Evolutionary conservation across 2,113 vertebrate species (phyloP).

Genomic region (Trogon melanurus): DNA sequence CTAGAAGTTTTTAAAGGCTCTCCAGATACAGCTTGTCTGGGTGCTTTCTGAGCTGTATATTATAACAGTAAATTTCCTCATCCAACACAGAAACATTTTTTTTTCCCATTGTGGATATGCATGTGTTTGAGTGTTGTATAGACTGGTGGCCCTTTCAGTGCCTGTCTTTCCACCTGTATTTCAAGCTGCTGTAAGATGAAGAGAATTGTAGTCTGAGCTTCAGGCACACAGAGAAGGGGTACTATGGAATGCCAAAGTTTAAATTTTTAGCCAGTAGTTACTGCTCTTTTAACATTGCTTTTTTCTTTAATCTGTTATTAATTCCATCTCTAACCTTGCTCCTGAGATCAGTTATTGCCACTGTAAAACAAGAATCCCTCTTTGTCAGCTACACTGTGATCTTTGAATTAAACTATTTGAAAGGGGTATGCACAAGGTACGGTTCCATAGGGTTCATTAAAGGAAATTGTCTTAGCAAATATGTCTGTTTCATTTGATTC

Average conservation of each 20-base stretch:
- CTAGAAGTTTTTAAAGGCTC: neutral
- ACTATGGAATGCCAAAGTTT: neutral
- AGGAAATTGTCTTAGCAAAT: slow-evolving; percentile 77
- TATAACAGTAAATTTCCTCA: neutral
- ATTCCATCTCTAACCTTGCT: slow-evolving; percentile 48
- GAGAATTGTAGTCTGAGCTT: neutral
- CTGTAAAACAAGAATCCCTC: slow-evolving; percentile 60
- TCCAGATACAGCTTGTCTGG: neutral
- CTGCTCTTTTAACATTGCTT: neutral
- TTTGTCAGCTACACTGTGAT: slow-evolving; percentile 48
- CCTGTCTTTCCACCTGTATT: neutral
- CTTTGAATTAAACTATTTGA: slow-evolving; percentile 63
- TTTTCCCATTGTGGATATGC: neutral
- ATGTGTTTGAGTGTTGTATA: neutral
- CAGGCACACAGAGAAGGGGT: neutral
- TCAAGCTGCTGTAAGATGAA: neutral
- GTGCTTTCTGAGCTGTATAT: neutral
- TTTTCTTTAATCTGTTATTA: slow-evolving; percentile 21
- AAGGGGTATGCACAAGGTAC: slow-evolving; percentile 19
- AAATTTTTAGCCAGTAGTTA: neutral
- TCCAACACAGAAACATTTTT: neutral
- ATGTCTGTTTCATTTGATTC: slow-evolving; percentile 76
- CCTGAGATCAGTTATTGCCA: slow-evolving; percentile 62
- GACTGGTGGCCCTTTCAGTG: neutral
- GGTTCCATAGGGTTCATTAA: slow-evolving; percentile 75